A percentile compares a stretch with the other conserved stretches of the same genome.
These are phyloP conservation scores for Automeris io DNA, from an alignment of 2,888 invertebrate species.

Conservation along the genomic window DNA sequence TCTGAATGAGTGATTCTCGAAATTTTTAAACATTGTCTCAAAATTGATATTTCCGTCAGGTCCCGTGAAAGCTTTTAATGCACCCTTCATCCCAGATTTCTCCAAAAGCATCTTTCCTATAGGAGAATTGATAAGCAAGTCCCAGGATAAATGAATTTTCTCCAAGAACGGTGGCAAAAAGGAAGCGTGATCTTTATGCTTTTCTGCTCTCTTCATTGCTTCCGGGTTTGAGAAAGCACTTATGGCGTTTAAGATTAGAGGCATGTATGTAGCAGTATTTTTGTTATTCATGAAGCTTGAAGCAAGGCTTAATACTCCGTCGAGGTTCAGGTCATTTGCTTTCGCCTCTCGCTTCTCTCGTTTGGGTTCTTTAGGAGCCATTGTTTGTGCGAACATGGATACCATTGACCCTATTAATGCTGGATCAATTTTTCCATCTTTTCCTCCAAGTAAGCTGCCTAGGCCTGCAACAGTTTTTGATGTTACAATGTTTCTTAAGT, in stretches of 20 bases:
- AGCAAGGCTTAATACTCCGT: slow-evolving; percentile 72
- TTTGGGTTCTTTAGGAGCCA: slow-evolving; percentile 37
- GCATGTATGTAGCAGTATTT: slow-evolving; percentile 71
- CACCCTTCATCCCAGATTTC: slow-evolving; percentile 83
- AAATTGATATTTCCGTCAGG: slow-evolving; percentile 83
- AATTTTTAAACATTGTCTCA: slow-evolving; percentile 83
- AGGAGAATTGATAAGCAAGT: slow-evolving; percentile 87
- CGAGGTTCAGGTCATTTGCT: slow-evolving; percentile 67
- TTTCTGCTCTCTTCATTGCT: slow-evolving; percentile 75
- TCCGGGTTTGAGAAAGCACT: slow-evolving; percentile 79
- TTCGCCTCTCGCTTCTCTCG: slow-evolving; percentile 40
- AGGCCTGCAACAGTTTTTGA: slow-evolving; percentile 41
- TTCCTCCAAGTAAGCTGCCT: slow-evolving; percentile 74
- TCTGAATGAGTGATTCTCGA: slow-evolving; percentile 88
- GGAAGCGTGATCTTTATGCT: slow-evolving; percentile 83
- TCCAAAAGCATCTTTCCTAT: slow-evolving; percentile 84
- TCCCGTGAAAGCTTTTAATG: slow-evolving; percentile 82
- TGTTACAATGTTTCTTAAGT: neutral
- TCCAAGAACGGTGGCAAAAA: slow-evolving; percentile 81
- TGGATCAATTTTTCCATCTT: slow-evolving; percentile 77
- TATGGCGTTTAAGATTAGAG: slow-evolving; percentile 81
- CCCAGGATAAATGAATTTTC: slow-evolving; percentile 84
- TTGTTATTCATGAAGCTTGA: slow-evolving; percentile 72
- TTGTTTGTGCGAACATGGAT: slow-evolving; percentile 63
- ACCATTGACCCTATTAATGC: slow-evolving; percentile 69